Evolutionary conservation across 2,888 invertebrate genomes (phyloP), one percentile per base, ranked within the genome.

Genomic region (Drosophila hamatofila): DNA sequence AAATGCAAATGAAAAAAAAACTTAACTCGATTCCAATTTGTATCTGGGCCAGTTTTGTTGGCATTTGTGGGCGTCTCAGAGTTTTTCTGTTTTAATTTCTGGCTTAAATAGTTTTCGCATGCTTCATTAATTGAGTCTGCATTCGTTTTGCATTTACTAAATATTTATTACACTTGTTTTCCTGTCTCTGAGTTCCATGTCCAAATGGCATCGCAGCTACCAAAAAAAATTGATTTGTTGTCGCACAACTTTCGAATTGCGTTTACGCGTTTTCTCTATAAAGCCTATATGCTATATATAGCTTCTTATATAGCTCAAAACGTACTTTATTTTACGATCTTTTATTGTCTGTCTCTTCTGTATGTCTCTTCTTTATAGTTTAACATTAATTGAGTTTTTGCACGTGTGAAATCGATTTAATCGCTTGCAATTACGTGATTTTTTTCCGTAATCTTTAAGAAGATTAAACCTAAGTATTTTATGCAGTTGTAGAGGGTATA

Each of bases 71-170:
- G 85, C 84, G 88, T 73, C 75, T 71, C 76, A 74, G 70, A 83
- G 74, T 67, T 73, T 30, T 30, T 49, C 21, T 8, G 8, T 23
- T 49, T 18, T 30, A n/a, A 16, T 27, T 49, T 30, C 52, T 71
- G 70, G 67, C 77, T 75, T 67, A 59, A 67, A 69, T 67, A 51
- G 44, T 62, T 69, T 82, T 84, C 74, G 80, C 82, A 81, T 86
- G 75, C 77, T 71, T 80, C 72, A 84, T 86, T 86, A 88, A 88
- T 88, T 83, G 81, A 75, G 75, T 64, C 61, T 30, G 42, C 56
- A 57, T 44, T 64, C 41, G 63, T 35, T 62, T 68, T 42, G 30
- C 48, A 52, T 74, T 69, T 54, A 56, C 52, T 25, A 70, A 33
- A 30, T 71, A 79, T 72, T 60, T 66, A 58, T 54, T 68, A 49